Percentiles rank a stretch among this genome's conserved stretches.
Evolutionary conservation across 2,888 invertebrate species (phyloP).

Genomic region (Hemicrepidius hirtus): DNA sequence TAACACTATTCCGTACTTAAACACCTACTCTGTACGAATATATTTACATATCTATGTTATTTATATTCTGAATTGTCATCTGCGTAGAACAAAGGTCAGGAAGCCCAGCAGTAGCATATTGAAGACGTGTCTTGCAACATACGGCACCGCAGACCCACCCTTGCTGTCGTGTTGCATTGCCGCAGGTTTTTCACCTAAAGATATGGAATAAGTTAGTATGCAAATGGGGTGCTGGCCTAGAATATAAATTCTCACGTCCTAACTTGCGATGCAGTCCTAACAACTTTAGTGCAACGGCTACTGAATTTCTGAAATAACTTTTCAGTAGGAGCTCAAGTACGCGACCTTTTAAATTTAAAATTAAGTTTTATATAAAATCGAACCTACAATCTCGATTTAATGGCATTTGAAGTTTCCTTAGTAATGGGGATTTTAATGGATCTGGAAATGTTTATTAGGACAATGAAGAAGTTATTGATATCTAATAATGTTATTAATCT

Average conservation of each 20-base stretch:
- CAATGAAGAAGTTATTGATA: no score
- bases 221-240: constrained; percentile 31
- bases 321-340: neutral
- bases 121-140: constrained; percentile 36
- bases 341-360: neutral
- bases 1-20: neutral
- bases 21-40: constrained; percentile 7
- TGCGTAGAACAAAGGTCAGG: constrained; percentile 55
- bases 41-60: constrained; percentile 19
- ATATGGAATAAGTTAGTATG: constrained; percentile 47
- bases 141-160: constrained; percentile 50
- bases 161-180: constrained; percentile 79
- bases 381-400: neutral
- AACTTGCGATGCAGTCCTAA: constrained; percentile 25
- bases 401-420: neutral
- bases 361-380: constrained; percentile 1
- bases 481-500: no score
- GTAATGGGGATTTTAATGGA: no score
- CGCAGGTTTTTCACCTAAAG: constrained; percentile 79
- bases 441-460: no score
- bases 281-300: constrained; percentile 20
- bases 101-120: constrained; percentile 57
- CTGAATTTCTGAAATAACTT: constrained; percentile 27
- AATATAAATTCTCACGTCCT: constrained; percentile 36
- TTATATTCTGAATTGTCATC: constrained; percentile 58